Base-by-base conservation (phyloP, 1,140 invertebrate genomes). In the Sminthurinus signatus region DNA sequence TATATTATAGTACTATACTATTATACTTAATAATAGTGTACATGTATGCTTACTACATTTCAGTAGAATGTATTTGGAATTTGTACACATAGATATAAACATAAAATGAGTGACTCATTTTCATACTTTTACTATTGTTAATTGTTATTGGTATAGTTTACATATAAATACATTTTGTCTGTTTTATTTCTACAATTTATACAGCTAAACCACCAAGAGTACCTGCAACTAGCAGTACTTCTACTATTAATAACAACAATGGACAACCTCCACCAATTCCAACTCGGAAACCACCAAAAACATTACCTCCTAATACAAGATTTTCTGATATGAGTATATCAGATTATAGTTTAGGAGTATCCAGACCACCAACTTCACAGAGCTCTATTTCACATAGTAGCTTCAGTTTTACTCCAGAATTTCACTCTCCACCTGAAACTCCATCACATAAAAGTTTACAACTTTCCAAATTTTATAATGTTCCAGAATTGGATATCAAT, bases 341-440 rank as follows among this genome's bases (percentile, higher is more conserved):
- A 31, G 62, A 63, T 44, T 48, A n/a, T n/a, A 57, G 36, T 28
- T 10, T 15, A 19, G 46, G n/a, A 39, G 12, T 60, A 17, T 69
- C 68, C 12, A 55, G 68, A 36, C 68, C 68, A 19, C 68, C 68
- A 27, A 69, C 73, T 62, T 60, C 71, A 48, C n/a, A n/a, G 32
- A 54, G 64, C 52, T 43, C 60, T 64, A 58, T 42, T 61, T 58
- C 72, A 29, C n/a, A n/a, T n/a, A n/a, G n/a, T n/a, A n/a, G n/a
- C n/a, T n/a, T n/a, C n/a, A 73, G 72, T 67, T 64, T 68, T 39
- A 68, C 65, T n/a, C 65, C 62, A 42, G 58, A 52, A 25, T 65
- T 56, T 21, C 55, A 65, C 5, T 65, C 65, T 12, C 62, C 69
- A 23, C 63, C 68, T 1, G 69, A 65, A 60, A 65, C 60, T 59